These are phyloP conservation scores for Mormyrus proboscirostris DNA, from an alignment of 2,797 vertebrate species.

Conservation along the genomic window DNA sequence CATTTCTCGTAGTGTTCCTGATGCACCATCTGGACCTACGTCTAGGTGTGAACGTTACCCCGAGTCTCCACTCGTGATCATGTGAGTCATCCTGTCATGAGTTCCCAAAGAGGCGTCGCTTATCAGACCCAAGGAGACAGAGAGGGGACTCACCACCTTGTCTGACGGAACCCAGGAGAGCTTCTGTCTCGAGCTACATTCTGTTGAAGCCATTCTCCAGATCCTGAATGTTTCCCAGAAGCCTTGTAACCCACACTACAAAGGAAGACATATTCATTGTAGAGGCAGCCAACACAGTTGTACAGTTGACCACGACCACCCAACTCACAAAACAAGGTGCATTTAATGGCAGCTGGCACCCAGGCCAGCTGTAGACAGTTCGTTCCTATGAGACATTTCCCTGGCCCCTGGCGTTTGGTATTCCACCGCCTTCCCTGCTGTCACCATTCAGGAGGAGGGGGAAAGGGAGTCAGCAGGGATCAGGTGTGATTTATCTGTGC, in stretches of 20 bases:
- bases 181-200: constrained; percentile 48
- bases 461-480: not conserved
- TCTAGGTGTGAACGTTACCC: not conserved
- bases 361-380: not conserved
- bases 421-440: not conserved
- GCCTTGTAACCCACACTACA: not conserved
- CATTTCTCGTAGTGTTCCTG: not conserved
- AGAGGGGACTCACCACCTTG: not conserved
- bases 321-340: not conserved
- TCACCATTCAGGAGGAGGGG: not conserved
- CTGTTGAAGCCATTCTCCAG: constrained; percentile 38
- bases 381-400: not conserved
- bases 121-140: not conserved
- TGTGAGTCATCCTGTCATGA: not conserved
- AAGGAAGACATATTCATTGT: constrained; percentile 9
- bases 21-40: not conserved
- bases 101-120: not conserved
- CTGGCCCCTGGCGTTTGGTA: constrained; percentile 5
- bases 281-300: not conserved
- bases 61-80: not conserved
- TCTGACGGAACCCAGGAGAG: constrained; percentile 35
- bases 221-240: constrained; percentile 7
- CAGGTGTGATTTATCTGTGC: constrained; percentile 22
- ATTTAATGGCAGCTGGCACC: not conserved
- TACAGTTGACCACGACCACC: not conserved